Base-by-base conservation (phyloP, 2,888 invertebrate genomes). In the Heliconius hortense region DNA sequence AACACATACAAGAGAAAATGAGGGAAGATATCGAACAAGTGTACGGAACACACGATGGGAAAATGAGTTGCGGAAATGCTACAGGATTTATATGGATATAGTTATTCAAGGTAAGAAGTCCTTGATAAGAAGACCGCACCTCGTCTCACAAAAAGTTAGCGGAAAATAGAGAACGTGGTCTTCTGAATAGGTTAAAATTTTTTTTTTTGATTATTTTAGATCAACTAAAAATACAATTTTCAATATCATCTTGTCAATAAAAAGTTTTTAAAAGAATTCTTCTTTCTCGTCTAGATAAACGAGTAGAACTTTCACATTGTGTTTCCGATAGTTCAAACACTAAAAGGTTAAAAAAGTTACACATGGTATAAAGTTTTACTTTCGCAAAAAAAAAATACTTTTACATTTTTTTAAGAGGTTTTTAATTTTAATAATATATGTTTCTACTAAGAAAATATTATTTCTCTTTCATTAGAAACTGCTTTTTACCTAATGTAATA, bases 51-150 rank as follows among this genome's bases (percentile, higher is more conserved):
- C 84, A 94, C 43, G 86, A 84, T 0, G 92, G 91, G 1, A 86
- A 85, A 26, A 80, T 95, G 53, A 93, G 88, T 0, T 95, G 8
- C 95, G 66, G 95, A 95, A 67, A 85, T 91, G 28, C 82, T 95
- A 0, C 90, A 93, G 77, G 92, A 95, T 78, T 86, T 95, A 95
- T 82, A 91, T 95, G 88, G 94, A 95, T 81, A 94, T 93, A 93
- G 95, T 95, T 26, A 90, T 95, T 80, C 92, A 90, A 84, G 95
- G 95, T 95, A 35, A 35, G 8, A 35, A 35, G 8, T 35, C 8
- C 11, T 39, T 13, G 0, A 13, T 39, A 39, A 39, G 10, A 39
- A 39, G 39, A 39, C 39, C 39, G 39, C 39, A 2, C 1, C 11
- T 48, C 31, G 0, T 35, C 31, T 56, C n/a, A 21, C 53, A 3